phyloP scores from a whole-genome alignment of 2,797 vertebrate species.

The Halcyon leucocephala region DNA sequence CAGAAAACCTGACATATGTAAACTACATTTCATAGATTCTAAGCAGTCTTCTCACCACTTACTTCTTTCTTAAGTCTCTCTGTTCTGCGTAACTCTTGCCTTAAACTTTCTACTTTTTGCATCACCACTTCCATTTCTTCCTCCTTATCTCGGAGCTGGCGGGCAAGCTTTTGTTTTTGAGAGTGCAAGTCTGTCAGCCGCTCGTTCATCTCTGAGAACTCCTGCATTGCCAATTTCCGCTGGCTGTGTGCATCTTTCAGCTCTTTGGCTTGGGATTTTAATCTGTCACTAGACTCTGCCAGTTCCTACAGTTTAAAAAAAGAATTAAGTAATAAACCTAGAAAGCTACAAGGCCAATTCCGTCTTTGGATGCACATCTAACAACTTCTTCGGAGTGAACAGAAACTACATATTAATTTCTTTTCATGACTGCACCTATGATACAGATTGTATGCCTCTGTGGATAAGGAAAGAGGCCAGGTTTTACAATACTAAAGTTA shows the following conservation, averaged over 20 bases:
- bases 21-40: constrained; percentile 50
- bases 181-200: constrained; percentile 93
- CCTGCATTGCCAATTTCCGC: constrained; percentile 95
- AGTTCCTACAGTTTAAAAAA: constrained; percentile 84
- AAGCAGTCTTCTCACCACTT: constrained; percentile 78
- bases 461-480: neutral
- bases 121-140: constrained; percentile 93
- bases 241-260: constrained; percentile 98
- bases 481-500: neutral
- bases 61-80: constrained; percentile 98
- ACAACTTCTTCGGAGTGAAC: neutral
- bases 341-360: constrained; percentile 61
- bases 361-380: constrained; percentile 32
- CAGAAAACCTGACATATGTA: constrained; percentile 33
- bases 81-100: constrained; percentile 94
- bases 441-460: neutral
- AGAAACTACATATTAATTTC: constrained; percentile 37
- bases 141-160: constrained; percentile 96
- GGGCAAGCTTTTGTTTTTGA: constrained; percentile 92
- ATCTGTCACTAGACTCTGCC: constrained; percentile 84
- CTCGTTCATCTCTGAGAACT: constrained; percentile 97
- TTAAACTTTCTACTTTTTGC: constrained; percentile 93
- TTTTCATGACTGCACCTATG: constrained; percentile 2
- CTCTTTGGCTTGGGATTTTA: constrained; percentile 94
- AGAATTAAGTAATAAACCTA: constrained; percentile 77